Evolutionary conservation across 64 coral and sea anemone species (phyloP).

Genomic region (Stylophora pistillata): DNA sequence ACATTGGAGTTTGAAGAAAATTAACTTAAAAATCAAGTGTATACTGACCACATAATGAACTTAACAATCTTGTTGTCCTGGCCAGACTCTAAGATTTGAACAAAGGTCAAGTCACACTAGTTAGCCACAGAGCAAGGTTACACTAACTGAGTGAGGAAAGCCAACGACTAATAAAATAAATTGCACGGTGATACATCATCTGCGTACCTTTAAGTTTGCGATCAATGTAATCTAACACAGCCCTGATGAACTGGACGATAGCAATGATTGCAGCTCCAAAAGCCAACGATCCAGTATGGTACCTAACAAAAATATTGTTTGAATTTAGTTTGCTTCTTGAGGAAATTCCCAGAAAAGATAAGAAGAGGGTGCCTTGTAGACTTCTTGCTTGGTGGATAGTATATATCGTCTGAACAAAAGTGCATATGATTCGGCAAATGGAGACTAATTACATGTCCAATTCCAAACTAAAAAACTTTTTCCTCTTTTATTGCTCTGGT

Average conservation of each 20-base stretch:
- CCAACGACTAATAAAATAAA: background rate
- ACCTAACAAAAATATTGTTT: conserved; percentile 39
- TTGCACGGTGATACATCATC: background rate
- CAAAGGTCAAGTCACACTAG: background rate
- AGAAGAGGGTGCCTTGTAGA: no score
- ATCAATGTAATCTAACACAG: conserved; percentile 93
- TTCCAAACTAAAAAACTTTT: no score
- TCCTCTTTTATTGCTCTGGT: no score
- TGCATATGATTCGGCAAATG: no score
- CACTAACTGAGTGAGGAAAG: background rate
- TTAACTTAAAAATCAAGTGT: background rate
- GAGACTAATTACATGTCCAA: no score
- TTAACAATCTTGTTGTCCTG: conserved; percentile 74
- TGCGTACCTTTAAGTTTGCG: conserved; percentile 89
- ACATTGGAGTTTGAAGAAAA: background rate
- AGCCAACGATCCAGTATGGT: conserved; percentile 92
- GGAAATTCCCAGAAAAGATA: no score
- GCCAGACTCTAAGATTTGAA: conserved; percentile 46
- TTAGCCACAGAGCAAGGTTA: background rate
- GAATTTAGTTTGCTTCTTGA: background rate
- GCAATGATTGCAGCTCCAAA: conserved; percentile 99
- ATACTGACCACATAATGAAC: conserved; percentile 68
- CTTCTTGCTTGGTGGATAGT: no score
- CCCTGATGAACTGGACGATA: conserved; percentile 92
- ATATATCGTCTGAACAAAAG: no score